Evolutionary conservation across 2,888 invertebrate genomes (phyloP).

Genomic region (Andrena haemorrhoa): DNA sequence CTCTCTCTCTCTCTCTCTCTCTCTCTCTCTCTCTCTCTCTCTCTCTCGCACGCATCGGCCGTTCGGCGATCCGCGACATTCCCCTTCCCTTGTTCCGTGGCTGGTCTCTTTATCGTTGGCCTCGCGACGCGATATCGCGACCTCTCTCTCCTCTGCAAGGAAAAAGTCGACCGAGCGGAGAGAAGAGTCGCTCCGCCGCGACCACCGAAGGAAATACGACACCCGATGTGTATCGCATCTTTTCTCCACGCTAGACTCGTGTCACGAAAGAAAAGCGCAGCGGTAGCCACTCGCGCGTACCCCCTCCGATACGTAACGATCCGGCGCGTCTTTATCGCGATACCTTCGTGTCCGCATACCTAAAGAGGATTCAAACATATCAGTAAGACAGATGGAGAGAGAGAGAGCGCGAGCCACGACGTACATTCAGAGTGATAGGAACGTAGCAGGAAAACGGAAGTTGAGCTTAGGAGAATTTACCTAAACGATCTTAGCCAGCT

Average conservation of each 20-base stretch:
- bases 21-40: not conserved
- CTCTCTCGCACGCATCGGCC: conserved; percentile 1
- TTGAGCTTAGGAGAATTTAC: not conserved
- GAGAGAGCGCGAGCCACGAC: not conserved
- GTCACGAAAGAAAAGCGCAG: conserved; percentile 12
- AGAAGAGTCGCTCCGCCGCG: conserved; percentile 41
- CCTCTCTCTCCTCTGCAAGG: conserved; percentile 80
- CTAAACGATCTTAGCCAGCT: too few relatives aligned
- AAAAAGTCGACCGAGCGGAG: conserved; percentile 63
- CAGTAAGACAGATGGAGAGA: not conserved
- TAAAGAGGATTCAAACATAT: not conserved
- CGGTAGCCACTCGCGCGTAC: not conserved
- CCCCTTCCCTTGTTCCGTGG: conserved; percentile 33
- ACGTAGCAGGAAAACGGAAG: not conserved
- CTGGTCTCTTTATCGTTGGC: conserved; percentile 64
- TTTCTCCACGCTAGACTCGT: conserved; percentile 23
- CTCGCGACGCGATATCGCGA: conserved; percentile 75
- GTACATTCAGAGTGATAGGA: not conserved
- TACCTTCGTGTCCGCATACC: not conserved
- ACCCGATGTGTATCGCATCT: conserved; percentile 35
- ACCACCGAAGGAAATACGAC: conserved; percentile 59
- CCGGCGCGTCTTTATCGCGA: not conserved
- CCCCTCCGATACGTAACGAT: conserved; percentile 2
- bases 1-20: not conserved
- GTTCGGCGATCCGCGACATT: not conserved